Evolutionary conservation across 2,888 invertebrate species (phyloP), one percentile per base, ranked within the genome.

Genomic region (Pomacea canaliculata): DNA sequence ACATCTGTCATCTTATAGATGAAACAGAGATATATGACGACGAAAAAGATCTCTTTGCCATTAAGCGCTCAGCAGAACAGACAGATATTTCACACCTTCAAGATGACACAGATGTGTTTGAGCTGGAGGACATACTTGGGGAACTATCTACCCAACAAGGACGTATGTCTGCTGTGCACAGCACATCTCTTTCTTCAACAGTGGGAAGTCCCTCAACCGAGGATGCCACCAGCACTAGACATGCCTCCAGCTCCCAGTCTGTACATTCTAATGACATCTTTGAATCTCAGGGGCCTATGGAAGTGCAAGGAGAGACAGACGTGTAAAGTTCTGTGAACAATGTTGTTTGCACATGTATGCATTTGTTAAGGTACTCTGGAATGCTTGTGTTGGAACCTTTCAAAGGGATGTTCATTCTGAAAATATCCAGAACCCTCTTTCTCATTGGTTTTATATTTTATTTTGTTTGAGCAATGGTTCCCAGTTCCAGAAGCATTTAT

Each of bases 21-120:
- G 71, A 71, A n/a, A 18, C 69, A 19, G 76, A 79, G 27, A 51
- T 62, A 18, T 51, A 46, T 10, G 49, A 62, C n/a, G 27, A 65
- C 8, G 19, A 80, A 67, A 81, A 77, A 48, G 82, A 83, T 77
- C 76, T 78, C 18, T 80, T 84, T 27, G 81, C 80, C 37, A 86
- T 86, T 84, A 83, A 83, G 74, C 80, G 86, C 16, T 86, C 86
- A 23, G 84, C 81, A 13, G 86, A 86, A 72, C 83, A 85, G 73
- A 84, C 82, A 12, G 87, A 87, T 76, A 85, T 86, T 68, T 83
- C 84, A 48, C 84, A 85, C 69, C 76, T 85, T 73, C 80, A 83
- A 71, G 86, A 86, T 70, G 78, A 82, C 59, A 78, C 81, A 46
- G 81, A 81, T 74, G 83, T 86, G 13, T 86, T 85, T 80, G 82